These are phyloP conservation scores for Thalpophila matura DNA, from an alignment of 2,888 invertebrate genomes.

Conservation along the genomic window DNA sequence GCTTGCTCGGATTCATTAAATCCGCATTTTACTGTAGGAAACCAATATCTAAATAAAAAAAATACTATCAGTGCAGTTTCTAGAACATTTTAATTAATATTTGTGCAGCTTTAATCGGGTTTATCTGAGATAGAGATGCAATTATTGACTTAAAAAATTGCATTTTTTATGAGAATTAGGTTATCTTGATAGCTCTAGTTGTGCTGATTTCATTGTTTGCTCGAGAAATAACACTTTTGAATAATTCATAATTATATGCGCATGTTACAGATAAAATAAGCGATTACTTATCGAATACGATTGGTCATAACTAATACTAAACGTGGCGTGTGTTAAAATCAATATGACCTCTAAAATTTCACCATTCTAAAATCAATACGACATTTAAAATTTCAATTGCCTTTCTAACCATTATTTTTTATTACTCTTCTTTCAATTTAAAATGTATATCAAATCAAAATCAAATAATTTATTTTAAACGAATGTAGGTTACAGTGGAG, in stretches of 20 bases:
- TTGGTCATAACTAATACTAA: neutral
- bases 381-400: neutral
- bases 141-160: constrained; percentile 19
- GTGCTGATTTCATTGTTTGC: constrained; percentile 36
- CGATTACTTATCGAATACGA: too few species aligned
- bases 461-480: too few species aligned
- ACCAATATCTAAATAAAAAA: too few species aligned
- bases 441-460: neutral
- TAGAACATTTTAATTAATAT: constrained; percentile 2
- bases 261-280: too few species aligned
- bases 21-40: neutral
- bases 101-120: constrained; percentile 5
- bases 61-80: too few species aligned
- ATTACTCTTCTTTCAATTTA: too few species aligned
- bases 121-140: neutral
- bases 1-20: neutral
- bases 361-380: neutral
- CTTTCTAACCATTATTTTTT: neutral
- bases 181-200: constrained; percentile 30
- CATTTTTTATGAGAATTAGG: constrained; percentile 47
- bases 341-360: neutral
- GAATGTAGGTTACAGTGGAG: too few species aligned
- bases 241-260: neutral
- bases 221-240: neutral
- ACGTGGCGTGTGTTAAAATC: neutral